Evolutionary conservation across 2,888 invertebrate genomes (phyloP), one percentile per base, ranked within the genome.

Genomic region (Aspidiotus destructor): DNA sequence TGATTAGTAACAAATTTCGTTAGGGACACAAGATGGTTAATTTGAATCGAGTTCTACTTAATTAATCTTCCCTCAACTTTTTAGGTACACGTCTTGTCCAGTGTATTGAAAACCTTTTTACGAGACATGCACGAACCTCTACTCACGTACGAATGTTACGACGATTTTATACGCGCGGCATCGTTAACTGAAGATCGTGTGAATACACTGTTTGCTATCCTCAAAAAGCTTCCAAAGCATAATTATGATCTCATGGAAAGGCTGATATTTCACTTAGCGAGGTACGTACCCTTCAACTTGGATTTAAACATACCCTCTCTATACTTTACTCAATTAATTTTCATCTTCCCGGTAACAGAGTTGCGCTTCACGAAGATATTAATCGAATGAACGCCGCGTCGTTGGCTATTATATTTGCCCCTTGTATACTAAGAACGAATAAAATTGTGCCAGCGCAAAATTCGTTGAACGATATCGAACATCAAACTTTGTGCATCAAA

Each of bases 101-200:
- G 92, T 52, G 89, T 92, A 44, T 81, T 95, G 70, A 96, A 96
- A 79, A 80, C 84, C 73, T 93, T 93, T 80, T 86, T 95, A 77
- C 83, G 94, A 53, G 95, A 95, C 77, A 87, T 96, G 85, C 91
- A 93, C 15, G 94, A 95, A 77, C 95, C 95, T 17, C 80, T 96
- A 73, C 82, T 96, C 73, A 93, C 94, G 64, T 94, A 88, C 79
- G 94, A 94, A 77, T 86, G 91, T 72, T 96, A 95, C 78, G 94
- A 95, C 78, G 94, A 95, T 79, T 93, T 95, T 78, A 84, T 96
- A 71, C 85, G 91, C 72, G 92, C 92, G 57, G 87, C 93, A 6
- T 89, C 90, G 78, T 83, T 93, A 73, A 84, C 86, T 11, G 90
- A 92, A 77, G 94, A 94, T 77, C 81, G 91, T 72, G 85, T 92